Evolutionary conservation across 2,113 vertebrate species (phyloP), one percentile per base, ranked within the genome.

Genomic region (Psittacula cyanocephala): DNA sequence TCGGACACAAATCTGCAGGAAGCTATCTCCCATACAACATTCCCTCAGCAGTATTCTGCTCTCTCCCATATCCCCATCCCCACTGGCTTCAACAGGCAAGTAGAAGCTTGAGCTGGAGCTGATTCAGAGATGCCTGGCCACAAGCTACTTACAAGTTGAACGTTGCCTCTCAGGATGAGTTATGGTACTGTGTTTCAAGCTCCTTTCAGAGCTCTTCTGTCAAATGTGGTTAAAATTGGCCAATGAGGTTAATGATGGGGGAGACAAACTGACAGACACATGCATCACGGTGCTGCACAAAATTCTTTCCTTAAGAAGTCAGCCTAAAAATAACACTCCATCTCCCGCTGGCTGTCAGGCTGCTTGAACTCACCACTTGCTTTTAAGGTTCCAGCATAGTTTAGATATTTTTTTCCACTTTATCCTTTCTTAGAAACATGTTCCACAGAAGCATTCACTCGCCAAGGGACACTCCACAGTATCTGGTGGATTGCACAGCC

Each of bases 291-390:
- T 67, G 69, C 64, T 27, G 63, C 64, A 74, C 28, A 70, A 37
- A 80, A 62, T 37, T 62, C 64, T 63, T 59, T 95, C 71, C 64
- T 90, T 74, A 50, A 68, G 59, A 81, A 88, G 81, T 3, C 50
- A 70, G 81, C 23, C 71, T 95, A 94, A 95, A 97, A 95, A 80
- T 93, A 96, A 80, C 69, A 37, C 41, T 79, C 63, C 25, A 28
- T 80, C 91, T 91, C 84, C 62, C 29, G 43, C 74, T 87, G 29
- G 67, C 87, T 93, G 67, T 57, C 87, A 88, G 62, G 37, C 69
- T 84, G 23, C 11, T 91, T 60, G 86, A 93, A 91, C 71, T 75
- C 83, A 84, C 17, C 81, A 8, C 17, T 87, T 52, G 52, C 77
- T 93, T 91, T 88, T 44, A 72, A 43, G 33, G 71, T 35, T 81